A percentile compares a stretch with the other conserved stretches of the same genome.
Evolutionary conservation across 2,113 vertebrate genomes (phyloP).

Genomic region (Lontra canadensis): DNA sequence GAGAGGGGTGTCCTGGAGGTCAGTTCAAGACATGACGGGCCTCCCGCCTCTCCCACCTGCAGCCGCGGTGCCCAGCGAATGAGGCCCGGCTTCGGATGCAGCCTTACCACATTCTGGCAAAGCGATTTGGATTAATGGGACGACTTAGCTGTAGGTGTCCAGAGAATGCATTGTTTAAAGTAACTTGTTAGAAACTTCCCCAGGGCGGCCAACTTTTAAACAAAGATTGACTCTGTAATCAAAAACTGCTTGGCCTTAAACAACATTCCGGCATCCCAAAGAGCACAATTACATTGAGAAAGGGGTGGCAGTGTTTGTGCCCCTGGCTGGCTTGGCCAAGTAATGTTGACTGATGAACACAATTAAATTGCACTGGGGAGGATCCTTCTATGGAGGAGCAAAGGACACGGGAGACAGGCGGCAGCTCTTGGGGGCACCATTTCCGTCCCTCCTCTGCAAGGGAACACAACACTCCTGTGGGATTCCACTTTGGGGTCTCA

Average conservation of each 20-base stretch:
- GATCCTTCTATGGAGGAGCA: background rate
- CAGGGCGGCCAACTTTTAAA: conserved; percentile 73
- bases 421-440: background rate
- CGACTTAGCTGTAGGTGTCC: conserved; percentile 61
- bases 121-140: conserved; percentile 47
- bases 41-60: accelerated
- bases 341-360: conserved; percentile 71
- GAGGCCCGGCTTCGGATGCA: background rate
- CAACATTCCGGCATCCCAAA: conserved; percentile 63
- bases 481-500: accelerated
- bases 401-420: background rate
- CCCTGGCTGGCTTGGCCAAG: conserved; percentile 75
- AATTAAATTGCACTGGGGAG: background rate
- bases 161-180: conserved; percentile 57
- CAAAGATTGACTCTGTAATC: conserved; percentile 70
- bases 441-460: background rate
- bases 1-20: accelerated
- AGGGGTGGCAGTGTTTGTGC: conserved; percentile 70
- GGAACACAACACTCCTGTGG: background rate
- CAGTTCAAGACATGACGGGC: accelerated
- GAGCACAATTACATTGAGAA: conserved; percentile 66
- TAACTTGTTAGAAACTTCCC: conserved; percentile 65
- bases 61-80: background rate
- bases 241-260: conserved; percentile 75
- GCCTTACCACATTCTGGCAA: background rate